Percentiles rank a stretch among this genome's conserved stretches.
These are phyloP conservation scores for Lytechinus pictus DNA, from an alignment of 35 echinoderm and acorn worm species.

Conservation along the genomic window DNA sequence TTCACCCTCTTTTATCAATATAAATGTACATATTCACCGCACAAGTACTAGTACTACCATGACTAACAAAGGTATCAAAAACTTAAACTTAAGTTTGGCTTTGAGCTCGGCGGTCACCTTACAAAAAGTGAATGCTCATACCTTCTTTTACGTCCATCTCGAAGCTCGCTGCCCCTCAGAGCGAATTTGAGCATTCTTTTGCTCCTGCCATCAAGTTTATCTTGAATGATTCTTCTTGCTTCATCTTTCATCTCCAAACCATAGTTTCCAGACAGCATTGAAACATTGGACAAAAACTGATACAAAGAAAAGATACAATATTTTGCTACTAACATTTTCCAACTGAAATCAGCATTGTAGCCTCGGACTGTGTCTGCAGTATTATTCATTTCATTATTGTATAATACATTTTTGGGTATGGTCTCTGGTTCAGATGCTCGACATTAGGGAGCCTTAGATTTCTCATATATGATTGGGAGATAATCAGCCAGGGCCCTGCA, in stretches of 20 bases:
- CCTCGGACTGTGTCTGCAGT: too few species aligned
- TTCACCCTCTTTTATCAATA: too few species aligned
- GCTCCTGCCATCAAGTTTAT: not conserved
- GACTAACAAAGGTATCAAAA: too few species aligned
- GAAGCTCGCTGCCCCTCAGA: not conserved
- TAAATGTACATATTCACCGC: too few species aligned
- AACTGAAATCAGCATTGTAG: not conserved
- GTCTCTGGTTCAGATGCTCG: too few species aligned
- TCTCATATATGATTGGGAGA: too few species aligned
- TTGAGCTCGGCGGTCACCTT: not conserved
- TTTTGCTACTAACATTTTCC: not conserved
- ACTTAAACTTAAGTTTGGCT: too few species aligned
- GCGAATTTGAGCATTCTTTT: slow-evolving; percentile 39
- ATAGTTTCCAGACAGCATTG: slow-evolving; percentile 26
- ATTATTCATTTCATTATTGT: too few species aligned
- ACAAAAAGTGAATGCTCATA: not conserved
- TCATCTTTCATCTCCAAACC: slow-evolving; percentile 45
- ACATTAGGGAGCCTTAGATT: too few species aligned
- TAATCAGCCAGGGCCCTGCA: too few species aligned
- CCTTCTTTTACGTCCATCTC: not conserved
- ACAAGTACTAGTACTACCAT: too few species aligned
- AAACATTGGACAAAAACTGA: slow-evolving; percentile 50
- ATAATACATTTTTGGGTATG: too few species aligned
- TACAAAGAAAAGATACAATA: not conserved
- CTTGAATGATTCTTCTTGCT: not conserved